These are phyloP conservation scores for Folsomia manolachei DNA, from an alignment of 2,888 invertebrate genomes.

Conservation along the genomic window DNA sequence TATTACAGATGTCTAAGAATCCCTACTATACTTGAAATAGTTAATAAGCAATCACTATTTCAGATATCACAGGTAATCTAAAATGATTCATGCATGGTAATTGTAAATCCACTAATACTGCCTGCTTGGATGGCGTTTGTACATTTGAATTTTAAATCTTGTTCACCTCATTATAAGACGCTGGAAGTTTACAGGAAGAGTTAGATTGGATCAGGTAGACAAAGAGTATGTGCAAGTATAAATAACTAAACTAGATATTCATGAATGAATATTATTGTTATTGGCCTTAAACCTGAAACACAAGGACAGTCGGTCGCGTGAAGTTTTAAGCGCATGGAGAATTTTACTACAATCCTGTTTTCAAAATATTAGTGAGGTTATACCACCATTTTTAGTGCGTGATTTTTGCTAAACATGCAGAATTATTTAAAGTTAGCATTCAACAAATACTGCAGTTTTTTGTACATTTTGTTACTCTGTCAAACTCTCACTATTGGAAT, in stretches of 20 bases:
- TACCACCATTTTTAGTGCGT: too few relatives aligned
- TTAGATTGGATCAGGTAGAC: too few relatives aligned
- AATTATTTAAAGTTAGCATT: background rate
- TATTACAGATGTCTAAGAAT: too few relatives aligned
- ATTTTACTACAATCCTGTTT: too few relatives aligned
- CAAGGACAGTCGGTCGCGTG: background rate
- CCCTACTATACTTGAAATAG: too few relatives aligned
- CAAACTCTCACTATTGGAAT: background rate
- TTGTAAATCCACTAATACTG: too few relatives aligned
- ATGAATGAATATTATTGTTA: background rate
- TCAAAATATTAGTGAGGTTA: too few relatives aligned
- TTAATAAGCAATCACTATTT: too few relatives aligned
- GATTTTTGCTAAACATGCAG: background rate
- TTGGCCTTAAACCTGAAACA: background rate
- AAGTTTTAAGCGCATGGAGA: too few relatives aligned
- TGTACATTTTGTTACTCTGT: background rate
- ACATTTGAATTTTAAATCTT: background rate
- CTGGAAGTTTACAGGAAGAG: background rate
- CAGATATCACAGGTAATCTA: too few relatives aligned
- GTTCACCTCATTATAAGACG: background rate
- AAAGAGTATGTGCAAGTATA: too few relatives aligned
- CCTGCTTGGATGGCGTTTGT: background rate
- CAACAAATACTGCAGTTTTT: background rate
- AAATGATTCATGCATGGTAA: too few relatives aligned
- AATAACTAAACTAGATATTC: background rate